Conservation (phyloP, 1,140 invertebrate genomes). For the Bombus waltoni region DNA sequence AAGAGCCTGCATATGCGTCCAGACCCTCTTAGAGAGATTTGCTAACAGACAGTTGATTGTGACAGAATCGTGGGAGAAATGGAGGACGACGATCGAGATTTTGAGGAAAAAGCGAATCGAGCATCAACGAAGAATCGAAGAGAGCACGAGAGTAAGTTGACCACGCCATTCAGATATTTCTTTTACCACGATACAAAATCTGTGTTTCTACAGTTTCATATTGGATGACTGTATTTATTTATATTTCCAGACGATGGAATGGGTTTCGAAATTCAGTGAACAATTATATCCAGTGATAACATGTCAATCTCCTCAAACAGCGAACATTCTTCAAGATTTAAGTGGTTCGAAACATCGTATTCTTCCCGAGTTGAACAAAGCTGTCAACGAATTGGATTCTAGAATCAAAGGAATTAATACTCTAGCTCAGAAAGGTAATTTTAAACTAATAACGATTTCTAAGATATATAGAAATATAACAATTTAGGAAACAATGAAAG, state of each 20-base stretch:
- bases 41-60: conserved; percentile 87
- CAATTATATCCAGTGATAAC: conserved; percentile 91
- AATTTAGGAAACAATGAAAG: too few relatives aligned
- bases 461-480: neutral
- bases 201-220: neutral
- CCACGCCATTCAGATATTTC: neutral
- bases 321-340: conserved; percentile 84
- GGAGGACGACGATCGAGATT: conserved; percentile 86
- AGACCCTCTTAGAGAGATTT: conserved; percentile 88
- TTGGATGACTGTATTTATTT: neutral
- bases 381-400: conserved; percentile 88
- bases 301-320: conserved; percentile 84
- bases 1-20: conserved; percentile 87
- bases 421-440: conserved; percentile 79
- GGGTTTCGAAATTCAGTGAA: conserved; percentile 88
- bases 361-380: conserved; percentile 85
- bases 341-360: conserved; percentile 85
- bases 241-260: conserved; percentile 87
- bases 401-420: conserved; percentile 87
- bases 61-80: conserved; percentile 87
- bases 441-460: neutral
- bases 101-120: conserved; percentile 87
- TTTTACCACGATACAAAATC: neutral
- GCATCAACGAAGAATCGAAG: conserved; percentile 88
- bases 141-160: conserved; percentile 87